Conservation (phyloP, 2,888 invertebrate species). For the Scaptomyza caliginosa region DNA sequence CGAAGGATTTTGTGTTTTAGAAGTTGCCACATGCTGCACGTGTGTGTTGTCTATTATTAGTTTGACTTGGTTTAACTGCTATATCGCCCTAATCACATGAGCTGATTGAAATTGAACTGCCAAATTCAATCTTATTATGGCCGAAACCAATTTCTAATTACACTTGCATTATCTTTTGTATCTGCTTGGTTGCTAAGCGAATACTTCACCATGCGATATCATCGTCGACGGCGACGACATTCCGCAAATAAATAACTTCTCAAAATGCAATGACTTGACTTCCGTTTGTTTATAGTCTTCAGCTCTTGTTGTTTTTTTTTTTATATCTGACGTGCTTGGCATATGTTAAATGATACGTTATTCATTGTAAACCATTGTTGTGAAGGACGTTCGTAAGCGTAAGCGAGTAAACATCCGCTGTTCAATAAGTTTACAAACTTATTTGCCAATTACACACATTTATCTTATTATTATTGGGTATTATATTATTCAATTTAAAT, state of each 20-base stretch:
- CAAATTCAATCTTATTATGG: constrained; percentile 13
- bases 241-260: constrained; percentile 13
- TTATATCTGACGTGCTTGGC: constrained; percentile 23
- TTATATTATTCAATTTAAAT: constrained; percentile 34
- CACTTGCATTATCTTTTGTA: neutral
- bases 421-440: constrained; percentile 21
- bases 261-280: constrained; percentile 45
- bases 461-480: constrained; percentile 15
- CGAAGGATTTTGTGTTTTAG: constrained; percentile 27
- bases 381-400: constrained; percentile 42
- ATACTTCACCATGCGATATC: neutral
- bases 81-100: constrained; percentile 39
- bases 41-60: constrained; percentile 47
- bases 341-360: constrained; percentile 54
- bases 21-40: constrained; percentile 50
- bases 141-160: constrained; percentile 11
- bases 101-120: constrained; percentile 32
- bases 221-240: neutral
- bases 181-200: neutral
- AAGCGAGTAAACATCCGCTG: constrained; percentile 17
- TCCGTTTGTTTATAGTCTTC: constrained; percentile 47
- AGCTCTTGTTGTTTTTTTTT: neutral
- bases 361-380: constrained; percentile 11
- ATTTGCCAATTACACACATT: constrained; percentile 5
- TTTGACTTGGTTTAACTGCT: neutral